Evolutionary conservation across 2,888 invertebrate species (phyloP).

Genomic region (Campoletis raptor): DNA sequence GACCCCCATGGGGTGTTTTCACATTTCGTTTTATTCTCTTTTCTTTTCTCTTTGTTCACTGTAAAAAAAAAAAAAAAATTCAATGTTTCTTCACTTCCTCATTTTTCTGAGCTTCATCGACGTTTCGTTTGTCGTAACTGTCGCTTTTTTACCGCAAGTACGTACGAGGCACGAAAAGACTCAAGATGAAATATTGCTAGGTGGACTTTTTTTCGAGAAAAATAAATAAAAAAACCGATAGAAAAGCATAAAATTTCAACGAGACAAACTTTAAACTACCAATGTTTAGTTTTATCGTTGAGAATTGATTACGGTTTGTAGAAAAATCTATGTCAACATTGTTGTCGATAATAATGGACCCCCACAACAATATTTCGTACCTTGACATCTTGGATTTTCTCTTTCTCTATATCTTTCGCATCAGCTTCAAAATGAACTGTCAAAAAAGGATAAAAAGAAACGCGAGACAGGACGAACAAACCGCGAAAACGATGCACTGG

Average conservation of each 20-base stretch:
- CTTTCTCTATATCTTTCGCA: background rate
- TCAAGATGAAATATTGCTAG: background rate
- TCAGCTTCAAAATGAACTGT: constrained; percentile 48
- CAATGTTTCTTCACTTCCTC: background rate
- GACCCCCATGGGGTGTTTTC: constrained; percentile 65
- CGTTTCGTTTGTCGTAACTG: constrained; percentile 1
- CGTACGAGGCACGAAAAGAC: background rate
- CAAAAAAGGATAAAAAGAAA: constrained; percentile 54
- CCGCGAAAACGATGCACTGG: constrained; percentile 4
- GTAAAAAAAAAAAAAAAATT: background rate
- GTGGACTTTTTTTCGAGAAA: background rate
- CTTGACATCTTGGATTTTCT: background rate
- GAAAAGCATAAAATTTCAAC: background rate
- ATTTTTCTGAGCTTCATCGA: constrained; percentile 72
- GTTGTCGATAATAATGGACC: background rate
- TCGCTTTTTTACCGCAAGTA: constrained; percentile 21
- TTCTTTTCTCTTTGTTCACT: constrained; percentile 49
- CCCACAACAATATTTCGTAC: background rate
- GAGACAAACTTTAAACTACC: background rate
- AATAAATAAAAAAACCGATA: background rate
- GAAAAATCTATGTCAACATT: background rate
- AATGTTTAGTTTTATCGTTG: background rate
- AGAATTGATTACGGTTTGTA: background rate
- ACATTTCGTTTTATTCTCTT: constrained; percentile 70
- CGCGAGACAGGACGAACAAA: constrained; percentile 38